Evolutionary conservation across 37 sponge, comb jelly and placozoan genomes (phyloP).

Genomic region (Petrosia ficiformis): DNA sequence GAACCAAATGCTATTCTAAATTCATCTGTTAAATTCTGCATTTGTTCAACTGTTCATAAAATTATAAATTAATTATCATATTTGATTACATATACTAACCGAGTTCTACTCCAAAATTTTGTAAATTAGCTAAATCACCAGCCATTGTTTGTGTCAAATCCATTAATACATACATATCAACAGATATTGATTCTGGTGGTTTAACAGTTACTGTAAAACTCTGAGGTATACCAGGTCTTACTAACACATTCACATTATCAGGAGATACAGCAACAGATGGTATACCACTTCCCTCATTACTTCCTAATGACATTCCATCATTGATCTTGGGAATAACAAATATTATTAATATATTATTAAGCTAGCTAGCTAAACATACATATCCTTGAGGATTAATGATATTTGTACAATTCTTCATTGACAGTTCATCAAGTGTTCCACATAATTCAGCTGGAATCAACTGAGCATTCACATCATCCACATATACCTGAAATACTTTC

Average conservation of each 20-base stretch:
- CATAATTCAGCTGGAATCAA: conserved; percentile 26
- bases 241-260: background rate
- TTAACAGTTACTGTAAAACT: conserved; percentile 24
- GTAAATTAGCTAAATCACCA: conserved; percentile 20
- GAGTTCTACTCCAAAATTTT: conserved; percentile 20
- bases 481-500: too few relatives aligned
- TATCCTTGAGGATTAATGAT: background rate
- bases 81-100: conserved; percentile 24
- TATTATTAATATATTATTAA: background rate
- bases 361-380: background rate
- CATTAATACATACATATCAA: conserved; percentile 84
- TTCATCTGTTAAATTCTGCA: conserved; percentile 50
- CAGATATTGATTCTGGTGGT: conserved; percentile 41
- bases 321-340: background rate
- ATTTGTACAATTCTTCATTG: conserved; percentile 18
- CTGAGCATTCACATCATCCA: background rate
- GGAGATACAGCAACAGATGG: too few relatives aligned
- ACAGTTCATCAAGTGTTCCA: conserved; percentile 28
- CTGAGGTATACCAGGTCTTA: conserved; percentile 18
- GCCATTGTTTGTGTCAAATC: conserved; percentile 67
- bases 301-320: background rate
- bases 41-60: conserved; percentile 28
- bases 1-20: conserved; percentile 81
- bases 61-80: background rate
- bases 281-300: too few relatives aligned